Conservation (phyloP, 2,113 vertebrate species). For the Nothocercus julius region DNA sequence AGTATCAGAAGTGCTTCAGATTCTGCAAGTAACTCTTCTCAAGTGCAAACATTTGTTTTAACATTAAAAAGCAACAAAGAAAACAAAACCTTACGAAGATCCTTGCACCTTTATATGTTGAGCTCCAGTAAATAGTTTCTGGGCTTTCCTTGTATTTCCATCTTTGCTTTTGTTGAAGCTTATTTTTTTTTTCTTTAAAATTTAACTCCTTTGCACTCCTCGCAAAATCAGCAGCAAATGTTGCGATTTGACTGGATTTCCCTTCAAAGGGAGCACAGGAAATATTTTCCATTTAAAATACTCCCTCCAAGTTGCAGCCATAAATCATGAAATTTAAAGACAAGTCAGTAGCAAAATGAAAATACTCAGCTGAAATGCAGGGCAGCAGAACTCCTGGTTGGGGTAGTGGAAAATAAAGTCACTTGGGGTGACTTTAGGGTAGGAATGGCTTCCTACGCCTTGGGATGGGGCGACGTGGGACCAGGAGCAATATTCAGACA, state of each 20-base stretch:
- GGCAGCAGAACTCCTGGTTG: neutral
- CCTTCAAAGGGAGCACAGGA: slow-evolving; percentile 58
- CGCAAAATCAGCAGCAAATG: slow-evolving; percentile 51
- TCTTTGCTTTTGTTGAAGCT: neutral
- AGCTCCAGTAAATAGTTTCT: neutral
- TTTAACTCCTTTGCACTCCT: neutral
- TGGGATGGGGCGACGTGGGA: neutral
- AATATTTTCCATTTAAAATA: slow-evolving; percentile 22
- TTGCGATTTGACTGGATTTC: neutral
- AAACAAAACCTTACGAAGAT: neutral
- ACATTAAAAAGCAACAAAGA: neutral
- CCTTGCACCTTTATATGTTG: neutral
- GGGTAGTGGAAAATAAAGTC: neutral
- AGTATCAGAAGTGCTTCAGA: neutral
- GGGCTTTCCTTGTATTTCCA: neutral
- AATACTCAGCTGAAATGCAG: neutral
- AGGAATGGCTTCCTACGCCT: neutral
- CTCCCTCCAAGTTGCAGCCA: neutral
- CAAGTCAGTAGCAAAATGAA: slow-evolving; percentile 9
- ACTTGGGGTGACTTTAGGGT: neutral
- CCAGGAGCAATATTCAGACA: neutral
- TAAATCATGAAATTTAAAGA: slow-evolving; percentile 34
- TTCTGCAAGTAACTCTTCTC: neutral
- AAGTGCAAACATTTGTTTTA: neutral
- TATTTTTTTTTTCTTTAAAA: slow-evolving; percentile 22